A percentile compares a stretch with the other conserved stretches of the same genome.
phyloP scores from a whole-genome alignment of 2,888 invertebrate genomes.

The Litoditis marina region DNA sequence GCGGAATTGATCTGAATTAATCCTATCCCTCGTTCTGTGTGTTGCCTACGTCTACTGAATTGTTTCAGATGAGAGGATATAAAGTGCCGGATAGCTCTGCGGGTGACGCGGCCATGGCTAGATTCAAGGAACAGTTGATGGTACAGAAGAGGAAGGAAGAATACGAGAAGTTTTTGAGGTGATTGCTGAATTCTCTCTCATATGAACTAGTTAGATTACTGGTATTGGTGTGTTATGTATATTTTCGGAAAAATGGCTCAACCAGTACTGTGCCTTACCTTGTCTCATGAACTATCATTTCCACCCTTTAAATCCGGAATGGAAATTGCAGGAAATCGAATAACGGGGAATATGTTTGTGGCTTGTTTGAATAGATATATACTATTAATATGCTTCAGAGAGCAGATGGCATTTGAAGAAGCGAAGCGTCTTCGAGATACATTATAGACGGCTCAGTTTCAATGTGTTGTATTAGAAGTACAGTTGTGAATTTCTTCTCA shows the following conservation, averaged over 20 bases:
- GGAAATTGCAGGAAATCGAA: too few relatives aligned
- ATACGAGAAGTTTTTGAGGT: constrained; percentile 43
- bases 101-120: constrained; percentile 46
- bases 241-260: too few relatives aligned
- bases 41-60: too few relatives aligned
- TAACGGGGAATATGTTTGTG: too few relatives aligned
- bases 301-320: too few relatives aligned
- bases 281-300: not conserved
- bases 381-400: constrained; percentile 33
- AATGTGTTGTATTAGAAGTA: too few relatives aligned
- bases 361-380: constrained; percentile 24
- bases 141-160: constrained; percentile 50
- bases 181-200: not conserved
- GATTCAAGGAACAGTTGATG: constrained; percentile 48
- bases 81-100: constrained; percentile 47
- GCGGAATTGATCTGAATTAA: too few relatives aligned
- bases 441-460: too few relatives aligned
- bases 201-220: not conserved
- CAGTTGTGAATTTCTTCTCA: too few relatives aligned
- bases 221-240: not conserved
- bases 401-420: constrained; percentile 57
- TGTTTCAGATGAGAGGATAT: constrained; percentile 54
- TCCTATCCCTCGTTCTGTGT: too few relatives aligned
- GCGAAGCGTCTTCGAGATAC: constrained; percentile 34
- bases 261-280: too few relatives aligned